These are phyloP conservation scores for Sternarchorhynchus goeldii DNA, from an alignment of 2,797 vertebrate genomes.

Conservation along the genomic window DNA sequence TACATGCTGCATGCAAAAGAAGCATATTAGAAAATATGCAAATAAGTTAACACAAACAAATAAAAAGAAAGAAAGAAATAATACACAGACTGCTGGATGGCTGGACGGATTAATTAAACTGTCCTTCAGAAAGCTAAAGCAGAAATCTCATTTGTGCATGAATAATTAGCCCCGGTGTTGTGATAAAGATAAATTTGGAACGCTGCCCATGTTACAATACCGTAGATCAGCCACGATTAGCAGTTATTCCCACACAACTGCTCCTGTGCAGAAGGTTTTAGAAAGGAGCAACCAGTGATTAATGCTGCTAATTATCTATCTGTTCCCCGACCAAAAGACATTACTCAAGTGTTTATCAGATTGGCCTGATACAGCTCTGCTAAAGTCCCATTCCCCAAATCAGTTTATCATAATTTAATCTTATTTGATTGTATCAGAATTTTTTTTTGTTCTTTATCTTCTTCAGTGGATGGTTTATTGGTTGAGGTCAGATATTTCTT, in stretches of 20 bases:
- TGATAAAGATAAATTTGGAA: constrained; percentile 1
- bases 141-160: no score
- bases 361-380: constrained; percentile 20
- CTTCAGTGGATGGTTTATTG: neutral
- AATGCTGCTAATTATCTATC: constrained; percentile 42
- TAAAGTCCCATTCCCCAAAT: constrained; percentile 40
- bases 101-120: no score
- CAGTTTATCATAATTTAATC: constrained; percentile 41
- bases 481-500: neutral
- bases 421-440: constrained; percentile 33
- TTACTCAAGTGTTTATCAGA: constrained; percentile 47
- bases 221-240: neutral
- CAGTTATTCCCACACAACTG: neutral
- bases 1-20: no score
- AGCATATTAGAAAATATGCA: no score
- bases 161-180: no score
- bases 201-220: neutral
- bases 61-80: no score
- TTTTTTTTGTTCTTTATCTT: neutral
- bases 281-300: constrained; percentile 20
- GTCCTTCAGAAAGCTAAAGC: no score
- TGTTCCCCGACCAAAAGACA: constrained; percentile 32
- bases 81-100: no score
- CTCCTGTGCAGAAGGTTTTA: neutral
- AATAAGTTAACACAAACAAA: no score